Percentiles rank a stretch among this genome's conserved stretches.
phyloP scores from a whole-genome alignment of 1,140 invertebrate species.

The Pachypeltis micranthus region DNA sequence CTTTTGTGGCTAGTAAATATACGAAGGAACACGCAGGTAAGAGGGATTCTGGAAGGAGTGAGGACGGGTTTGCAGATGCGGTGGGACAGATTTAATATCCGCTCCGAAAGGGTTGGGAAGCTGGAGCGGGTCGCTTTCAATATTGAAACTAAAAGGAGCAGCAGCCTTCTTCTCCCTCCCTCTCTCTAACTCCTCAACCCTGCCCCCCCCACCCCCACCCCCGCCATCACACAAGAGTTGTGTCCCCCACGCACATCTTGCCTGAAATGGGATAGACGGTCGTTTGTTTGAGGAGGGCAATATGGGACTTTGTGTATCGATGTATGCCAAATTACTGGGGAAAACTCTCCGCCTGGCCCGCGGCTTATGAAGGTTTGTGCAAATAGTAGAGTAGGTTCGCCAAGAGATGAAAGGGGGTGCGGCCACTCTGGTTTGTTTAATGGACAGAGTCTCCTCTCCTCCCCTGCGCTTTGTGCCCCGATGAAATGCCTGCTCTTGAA shows the following conservation, averaged over 20 bases:
- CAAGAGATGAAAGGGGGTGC: conserved; percentile 3
- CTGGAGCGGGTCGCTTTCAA: background rate
- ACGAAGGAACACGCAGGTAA: too few relatives aligned
- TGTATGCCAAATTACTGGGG: conserved; percentile 5
- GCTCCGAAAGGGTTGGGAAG: background rate
- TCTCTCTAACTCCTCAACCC: too few relatives aligned
- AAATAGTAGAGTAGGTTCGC: background rate
- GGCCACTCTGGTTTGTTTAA: background rate
- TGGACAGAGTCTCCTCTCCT: background rate
- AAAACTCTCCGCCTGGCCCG: background rate
- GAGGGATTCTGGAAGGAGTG: too few relatives aligned
- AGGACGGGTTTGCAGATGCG: too few relatives aligned
- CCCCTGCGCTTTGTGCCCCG: too few relatives aligned
- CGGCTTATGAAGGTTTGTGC: conserved; percentile 3
- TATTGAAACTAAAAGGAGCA: background rate
- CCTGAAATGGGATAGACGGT: background rate
- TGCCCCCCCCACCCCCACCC: too few relatives aligned
- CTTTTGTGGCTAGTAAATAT: too few relatives aligned
- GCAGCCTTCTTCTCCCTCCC: too few relatives aligned
- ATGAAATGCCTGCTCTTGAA: too few relatives aligned
- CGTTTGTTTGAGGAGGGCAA: background rate
- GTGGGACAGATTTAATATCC: conserved; percentile 6
- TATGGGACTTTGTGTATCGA: conserved; percentile 8
- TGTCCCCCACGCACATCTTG: background rate
- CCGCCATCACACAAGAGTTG: too few relatives aligned